Base-by-base conservation (phyloP, 2,888 invertebrate genomes). In the Gnatocerus cornutus region DNA sequence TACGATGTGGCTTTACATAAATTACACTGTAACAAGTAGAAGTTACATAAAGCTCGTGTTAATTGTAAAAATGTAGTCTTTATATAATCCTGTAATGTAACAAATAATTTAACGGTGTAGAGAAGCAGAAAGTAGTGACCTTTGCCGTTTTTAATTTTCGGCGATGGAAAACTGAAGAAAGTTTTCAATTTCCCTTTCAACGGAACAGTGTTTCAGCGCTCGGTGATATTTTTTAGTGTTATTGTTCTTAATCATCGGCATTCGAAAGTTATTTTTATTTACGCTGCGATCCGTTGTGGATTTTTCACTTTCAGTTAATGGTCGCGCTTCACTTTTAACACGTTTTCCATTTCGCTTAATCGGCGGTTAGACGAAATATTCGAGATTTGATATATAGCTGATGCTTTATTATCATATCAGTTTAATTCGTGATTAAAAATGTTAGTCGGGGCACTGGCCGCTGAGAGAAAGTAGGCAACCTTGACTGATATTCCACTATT, bases 381-480 rank as follows among this genome's bases (percentile, higher is more conserved):
- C 52, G 16, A 53, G 30, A 41, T 41, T 53, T 29, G 53, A 43
- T 53, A 14, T 4, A 9, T 9, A 13, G n/a, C 37, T 52, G 37
- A 27, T 43, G 37, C 43, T 63, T 52, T 52, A 43, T 52, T 39
- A 53, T 61, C 29, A 48, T 61, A 46, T 61, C 27, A 53, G 4
- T 21, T 3, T 52, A 41, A 63, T 61, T 68, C 46, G 59, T 69
- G 63, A 58, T 69, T 69, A 64, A 69, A 68, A 63, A 52, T 67
- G 45, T 67, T 50, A 33, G 61, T 72, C 72, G 74, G 74, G 77
- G 75, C 79, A 79, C 74, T 78, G 79, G 68, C 78, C 79, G 76
- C 71, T 66, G 61, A 79, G 79, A 79, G 79, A 79, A 79, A 79
- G 78, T 78, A 72, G 69, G 67, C 76, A 79, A 78, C 79, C 79